phyloP scores from a whole-genome alignment of 2,113 vertebrate genomes.

The Symphodus melops region DNA sequence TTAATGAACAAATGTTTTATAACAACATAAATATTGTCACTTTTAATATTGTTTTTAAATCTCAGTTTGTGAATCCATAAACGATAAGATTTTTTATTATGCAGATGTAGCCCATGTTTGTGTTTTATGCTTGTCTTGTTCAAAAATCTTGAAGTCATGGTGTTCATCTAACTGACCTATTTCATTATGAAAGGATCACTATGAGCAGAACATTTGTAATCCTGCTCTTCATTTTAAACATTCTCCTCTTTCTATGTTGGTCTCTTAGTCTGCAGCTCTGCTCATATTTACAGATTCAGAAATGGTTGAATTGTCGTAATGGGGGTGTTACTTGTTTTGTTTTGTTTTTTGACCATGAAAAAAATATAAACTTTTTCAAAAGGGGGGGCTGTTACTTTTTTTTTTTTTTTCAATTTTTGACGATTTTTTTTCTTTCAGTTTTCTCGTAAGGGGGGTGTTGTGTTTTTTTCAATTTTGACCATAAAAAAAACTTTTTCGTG shows the following conservation, averaged over 20 bases:
- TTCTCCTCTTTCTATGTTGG: neutral
- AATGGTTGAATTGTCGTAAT: no score
- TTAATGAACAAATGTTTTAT: constrained; percentile 56
- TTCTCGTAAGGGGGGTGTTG: no score
- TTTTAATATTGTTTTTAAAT: neutral
- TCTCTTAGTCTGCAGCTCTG: constrained; percentile 17
- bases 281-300: constrained; percentile 56
- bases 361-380: no score
- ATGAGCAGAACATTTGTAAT: constrained; percentile 1
- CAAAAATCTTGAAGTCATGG: neutral
- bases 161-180: neutral
- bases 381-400: no score
- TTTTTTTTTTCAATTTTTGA: no score
- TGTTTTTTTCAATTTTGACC: no score
- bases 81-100: neutral
- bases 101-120: neutral
- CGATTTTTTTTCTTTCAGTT: no score
- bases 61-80: no score
- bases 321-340: no score
- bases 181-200: neutral
- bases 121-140: constrained; percentile 26
- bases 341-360: no score
- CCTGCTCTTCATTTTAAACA: neutral
- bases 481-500: no score
- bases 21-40: constrained; percentile 8